These are phyloP conservation scores for Hetaerina titia DNA, from an alignment of 2,888 invertebrate genomes.

Conservation along the genomic window DNA sequence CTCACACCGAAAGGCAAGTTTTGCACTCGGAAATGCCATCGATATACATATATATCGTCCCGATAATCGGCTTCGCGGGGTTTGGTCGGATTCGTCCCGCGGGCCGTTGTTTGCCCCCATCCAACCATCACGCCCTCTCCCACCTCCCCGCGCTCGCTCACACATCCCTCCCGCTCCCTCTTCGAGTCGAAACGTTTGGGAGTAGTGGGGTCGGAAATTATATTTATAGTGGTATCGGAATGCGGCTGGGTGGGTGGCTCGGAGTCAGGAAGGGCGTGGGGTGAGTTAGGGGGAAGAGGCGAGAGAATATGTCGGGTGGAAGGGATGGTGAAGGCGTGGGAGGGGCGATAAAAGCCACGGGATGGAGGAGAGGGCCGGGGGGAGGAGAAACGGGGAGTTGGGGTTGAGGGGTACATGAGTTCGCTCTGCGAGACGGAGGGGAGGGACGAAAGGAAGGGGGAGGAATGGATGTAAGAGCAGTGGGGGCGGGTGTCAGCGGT, in stretches of 20 bases:
- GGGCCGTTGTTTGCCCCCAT: not conserved
- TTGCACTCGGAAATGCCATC: not conserved
- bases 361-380: not conserved
- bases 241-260: constrained; percentile 23
- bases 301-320: not conserved
- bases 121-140: not conserved
- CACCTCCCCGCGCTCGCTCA: not conserved
- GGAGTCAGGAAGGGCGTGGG: not conserved
- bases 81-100: not conserved
- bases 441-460: not conserved
- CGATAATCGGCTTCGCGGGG: not conserved
- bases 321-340: not conserved
- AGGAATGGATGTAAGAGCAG: too few relatives aligned
- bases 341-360: not conserved
- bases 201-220: constrained; percentile 40
- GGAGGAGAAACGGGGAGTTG: not conserved
- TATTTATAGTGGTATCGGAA: constrained; percentile 60
- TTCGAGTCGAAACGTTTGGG: not conserved
- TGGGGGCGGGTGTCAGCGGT: too few relatives aligned
- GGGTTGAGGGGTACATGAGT: not conserved
- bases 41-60: not conserved
- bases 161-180: not conserved
- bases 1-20: not conserved
- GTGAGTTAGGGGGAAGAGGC: not conserved
- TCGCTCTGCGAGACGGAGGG: not conserved